phyloP scores from a whole-genome alignment of 2,888 invertebrate species.

The Aleiodes alternator region DNA sequence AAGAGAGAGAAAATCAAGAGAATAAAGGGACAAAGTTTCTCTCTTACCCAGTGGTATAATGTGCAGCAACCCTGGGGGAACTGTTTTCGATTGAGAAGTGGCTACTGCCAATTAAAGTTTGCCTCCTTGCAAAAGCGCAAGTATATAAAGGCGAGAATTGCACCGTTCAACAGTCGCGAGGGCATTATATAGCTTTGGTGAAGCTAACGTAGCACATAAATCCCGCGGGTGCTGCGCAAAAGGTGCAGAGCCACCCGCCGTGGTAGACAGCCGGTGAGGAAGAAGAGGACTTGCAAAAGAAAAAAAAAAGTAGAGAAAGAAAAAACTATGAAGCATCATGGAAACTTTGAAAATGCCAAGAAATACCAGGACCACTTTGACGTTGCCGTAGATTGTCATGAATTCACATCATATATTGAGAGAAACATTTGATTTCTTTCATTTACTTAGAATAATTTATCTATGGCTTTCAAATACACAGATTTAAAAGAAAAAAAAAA shows the following conservation, averaged over 20 bases:
- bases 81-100: constrained; percentile 52
- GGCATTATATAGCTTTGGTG: constrained; percentile 41
- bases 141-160: constrained; percentile 7
- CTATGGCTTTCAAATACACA: no score
- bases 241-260: constrained; percentile 51
- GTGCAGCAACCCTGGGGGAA: constrained; percentile 16
- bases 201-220: constrained; percentile 49
- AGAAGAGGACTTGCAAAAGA: constrained; percentile 33
- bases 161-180: constrained; percentile 44
- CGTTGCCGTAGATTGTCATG: no score
- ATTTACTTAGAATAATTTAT: no score
- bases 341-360: no score
- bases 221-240: constrained; percentile 49
- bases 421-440: no score
- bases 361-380: no score
- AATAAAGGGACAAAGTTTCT: background rate
- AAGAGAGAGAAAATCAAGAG: constrained; percentile 3
- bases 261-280: constrained; percentile 47
- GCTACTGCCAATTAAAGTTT: constrained; percentile 58
- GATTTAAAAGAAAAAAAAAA: no score
- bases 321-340: background rate
- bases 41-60: no score
- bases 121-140: constrained; percentile 48
- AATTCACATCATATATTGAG: no score
- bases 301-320: constrained; percentile 12